These are phyloP conservation scores for Gasteruption jaculator DNA, from an alignment of 2,888 invertebrate species.

Conservation along the genomic window DNA sequence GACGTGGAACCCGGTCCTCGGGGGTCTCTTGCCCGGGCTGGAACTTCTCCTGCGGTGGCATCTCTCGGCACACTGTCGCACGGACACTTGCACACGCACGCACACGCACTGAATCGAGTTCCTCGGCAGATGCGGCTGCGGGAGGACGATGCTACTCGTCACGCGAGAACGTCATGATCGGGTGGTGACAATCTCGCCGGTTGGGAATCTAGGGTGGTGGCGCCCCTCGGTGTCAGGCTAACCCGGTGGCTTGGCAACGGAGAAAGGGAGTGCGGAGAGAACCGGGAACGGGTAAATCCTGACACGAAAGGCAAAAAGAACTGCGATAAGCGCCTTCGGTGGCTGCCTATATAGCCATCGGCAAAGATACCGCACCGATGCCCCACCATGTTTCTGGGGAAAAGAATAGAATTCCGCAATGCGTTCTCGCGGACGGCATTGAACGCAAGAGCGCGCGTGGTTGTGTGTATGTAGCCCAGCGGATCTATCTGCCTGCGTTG, in stretches of 20 bases:
- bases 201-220: neutral
- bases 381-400: slow-evolving; percentile 17
- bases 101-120: too few species aligned
- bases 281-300: slow-evolving; percentile 33
- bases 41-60: slow-evolving; percentile 45
- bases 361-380: slow-evolving; percentile 11
- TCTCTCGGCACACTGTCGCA: slow-evolving; percentile 17
- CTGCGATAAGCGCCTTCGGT: slow-evolving; percentile 41
- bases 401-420: slow-evolving; percentile 41
- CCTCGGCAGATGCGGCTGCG: too few species aligned
- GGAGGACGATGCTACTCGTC: too few species aligned
- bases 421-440: slow-evolving; percentile 27
- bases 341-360: slow-evolving; percentile 45
- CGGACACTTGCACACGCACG: neutral
- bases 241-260: neutral
- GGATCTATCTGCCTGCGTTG: too few species aligned
- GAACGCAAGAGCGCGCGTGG: too few species aligned
- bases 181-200: slow-evolving; percentile 1
- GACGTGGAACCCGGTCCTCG: slow-evolving; percentile 2
- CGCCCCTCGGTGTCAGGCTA: slow-evolving; percentile 9
- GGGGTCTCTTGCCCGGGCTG: slow-evolving; percentile 19
- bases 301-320: slow-evolving; percentile 37
- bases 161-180: slow-evolving; percentile 3
- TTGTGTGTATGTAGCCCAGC: too few species aligned
- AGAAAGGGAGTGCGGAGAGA: slow-evolving; percentile 8